Conservation (phyloP, 2,888 invertebrate genomes). For the Serripes groenlandicus region DNA sequence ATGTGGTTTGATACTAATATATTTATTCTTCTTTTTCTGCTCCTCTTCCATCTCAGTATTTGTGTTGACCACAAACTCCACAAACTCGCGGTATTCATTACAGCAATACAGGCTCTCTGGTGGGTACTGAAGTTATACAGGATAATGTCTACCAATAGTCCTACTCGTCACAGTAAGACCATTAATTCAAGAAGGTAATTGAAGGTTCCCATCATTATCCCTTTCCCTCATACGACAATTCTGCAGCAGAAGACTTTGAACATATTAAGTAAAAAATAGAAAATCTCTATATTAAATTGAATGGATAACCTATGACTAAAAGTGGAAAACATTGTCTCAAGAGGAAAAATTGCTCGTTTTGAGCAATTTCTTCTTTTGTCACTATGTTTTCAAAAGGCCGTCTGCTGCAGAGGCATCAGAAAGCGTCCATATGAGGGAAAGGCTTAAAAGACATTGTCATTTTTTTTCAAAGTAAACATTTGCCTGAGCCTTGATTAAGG, state of each 20-base stretch:
- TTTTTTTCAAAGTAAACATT: too few species aligned
- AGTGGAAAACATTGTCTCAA: too few species aligned
- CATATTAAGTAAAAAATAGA: not conserved
- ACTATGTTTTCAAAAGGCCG: too few species aligned
- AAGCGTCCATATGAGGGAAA: not conserved
- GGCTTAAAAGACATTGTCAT: not conserved
- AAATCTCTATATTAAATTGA: too few species aligned
- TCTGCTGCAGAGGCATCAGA: not conserved
- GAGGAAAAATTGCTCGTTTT: too few species aligned
- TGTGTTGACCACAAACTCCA: constrained; percentile 80
- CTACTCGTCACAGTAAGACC: too few species aligned
- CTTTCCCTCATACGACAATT: not conserved
- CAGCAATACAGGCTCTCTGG: constrained; percentile 85
- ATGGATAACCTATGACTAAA: too few species aligned
- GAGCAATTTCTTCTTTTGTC: too few species aligned
- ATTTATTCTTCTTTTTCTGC: constrained; percentile 67
- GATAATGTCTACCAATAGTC: too few species aligned
- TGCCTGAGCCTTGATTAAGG: too few species aligned
- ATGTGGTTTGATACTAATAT: constrained; percentile 83
- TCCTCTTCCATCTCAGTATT: constrained; percentile 75
- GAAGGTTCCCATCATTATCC: not conserved
- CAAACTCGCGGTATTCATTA: constrained; percentile 84
- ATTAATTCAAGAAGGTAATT: too few species aligned
- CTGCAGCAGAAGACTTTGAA: not conserved
- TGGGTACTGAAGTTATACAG: constrained; percentile 63